Evolutionary conservation across 2,113 vertebrate genomes (phyloP).

Genomic region (Zosterops hypoxanthus): DNA sequence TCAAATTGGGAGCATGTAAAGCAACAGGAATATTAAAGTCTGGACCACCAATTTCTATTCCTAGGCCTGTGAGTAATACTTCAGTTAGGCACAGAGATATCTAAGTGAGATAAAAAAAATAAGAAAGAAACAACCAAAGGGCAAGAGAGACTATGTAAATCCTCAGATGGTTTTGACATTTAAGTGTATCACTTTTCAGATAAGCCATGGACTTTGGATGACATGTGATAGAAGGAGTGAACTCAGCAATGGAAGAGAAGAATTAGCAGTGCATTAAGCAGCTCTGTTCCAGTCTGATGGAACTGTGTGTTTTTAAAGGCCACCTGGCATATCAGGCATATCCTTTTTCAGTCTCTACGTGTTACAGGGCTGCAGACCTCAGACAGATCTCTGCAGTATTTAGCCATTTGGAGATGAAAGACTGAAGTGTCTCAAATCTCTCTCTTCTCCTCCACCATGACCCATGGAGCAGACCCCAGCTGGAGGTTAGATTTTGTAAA

Average conservation of each 20-base stretch:
- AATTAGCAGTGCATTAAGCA: conserved; percentile 12
- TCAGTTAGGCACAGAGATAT: not conserved
- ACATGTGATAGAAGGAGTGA: not conserved
- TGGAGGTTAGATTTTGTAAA: not conserved
- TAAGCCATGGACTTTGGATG: not conserved
- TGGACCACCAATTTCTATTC: not conserved
- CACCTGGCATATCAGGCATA: not conserved
- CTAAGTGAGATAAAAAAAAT: not conserved
- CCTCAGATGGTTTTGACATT: conserved; percentile 4
- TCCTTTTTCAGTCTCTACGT: not conserved
- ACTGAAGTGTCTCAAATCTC: not conserved
- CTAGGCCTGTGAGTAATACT: not conserved
- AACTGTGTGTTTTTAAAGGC: not conserved
- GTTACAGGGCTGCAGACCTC: not conserved
- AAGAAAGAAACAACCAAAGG: not conserved
- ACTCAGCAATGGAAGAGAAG: not conserved
- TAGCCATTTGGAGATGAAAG: not conserved
- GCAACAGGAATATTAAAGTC: not conserved
- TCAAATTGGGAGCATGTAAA: not conserved
- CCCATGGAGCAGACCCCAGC: not conserved
- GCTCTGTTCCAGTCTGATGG: not conserved
- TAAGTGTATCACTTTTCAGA: conserved; percentile 3
- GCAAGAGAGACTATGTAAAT: not conserved
- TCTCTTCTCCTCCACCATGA: not conserved
- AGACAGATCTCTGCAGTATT: not conserved